Evolutionary conservation across 2,113 vertebrate species (phyloP).

Genomic region (Romanogobio albipinnatus): DNA sequence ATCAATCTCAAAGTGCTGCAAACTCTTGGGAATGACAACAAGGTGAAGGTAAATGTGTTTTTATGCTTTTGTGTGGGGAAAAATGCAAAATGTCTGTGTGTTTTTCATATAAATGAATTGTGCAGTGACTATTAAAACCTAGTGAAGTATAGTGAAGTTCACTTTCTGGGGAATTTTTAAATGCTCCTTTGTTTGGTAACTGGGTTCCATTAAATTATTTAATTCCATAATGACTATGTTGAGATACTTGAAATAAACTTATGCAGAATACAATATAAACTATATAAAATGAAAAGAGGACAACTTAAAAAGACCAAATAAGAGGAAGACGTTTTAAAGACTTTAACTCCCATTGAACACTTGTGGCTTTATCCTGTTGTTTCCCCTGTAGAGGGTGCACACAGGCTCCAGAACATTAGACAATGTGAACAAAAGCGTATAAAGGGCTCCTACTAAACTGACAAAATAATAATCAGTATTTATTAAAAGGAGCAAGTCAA

Average conservation of each 20-base stretch:
- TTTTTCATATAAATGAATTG: not conserved
- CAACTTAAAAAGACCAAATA: not conserved
- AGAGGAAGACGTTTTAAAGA: not conserved
- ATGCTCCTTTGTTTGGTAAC: not conserved
- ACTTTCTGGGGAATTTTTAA: not conserved
- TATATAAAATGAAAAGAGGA: not conserved
- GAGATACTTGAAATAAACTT: not conserved
- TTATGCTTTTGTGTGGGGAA: not conserved
- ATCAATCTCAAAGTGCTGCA: conserved; percentile 91
- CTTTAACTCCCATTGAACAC: not conserved
- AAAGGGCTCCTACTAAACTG: not conserved
- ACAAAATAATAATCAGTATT: not conserved
- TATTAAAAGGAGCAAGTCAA: not conserved
- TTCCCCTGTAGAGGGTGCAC: not conserved
- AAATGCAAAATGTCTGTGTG: not conserved
- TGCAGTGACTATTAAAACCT: not conserved
- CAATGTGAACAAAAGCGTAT: not conserved
- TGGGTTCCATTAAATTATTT: not conserved
- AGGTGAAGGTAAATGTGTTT: conserved; percentile 82
- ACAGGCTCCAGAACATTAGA: not conserved
- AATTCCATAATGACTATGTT: not conserved
- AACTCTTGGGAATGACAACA: conserved; percentile 85
- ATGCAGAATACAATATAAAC: not conserved
- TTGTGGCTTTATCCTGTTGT: not conserved
- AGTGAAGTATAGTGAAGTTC: not conserved